Evolutionary conservation across 2,888 invertebrate genomes (phyloP), one percentile per base, ranked within the genome.

Genomic region (Helleia helle): DNA sequence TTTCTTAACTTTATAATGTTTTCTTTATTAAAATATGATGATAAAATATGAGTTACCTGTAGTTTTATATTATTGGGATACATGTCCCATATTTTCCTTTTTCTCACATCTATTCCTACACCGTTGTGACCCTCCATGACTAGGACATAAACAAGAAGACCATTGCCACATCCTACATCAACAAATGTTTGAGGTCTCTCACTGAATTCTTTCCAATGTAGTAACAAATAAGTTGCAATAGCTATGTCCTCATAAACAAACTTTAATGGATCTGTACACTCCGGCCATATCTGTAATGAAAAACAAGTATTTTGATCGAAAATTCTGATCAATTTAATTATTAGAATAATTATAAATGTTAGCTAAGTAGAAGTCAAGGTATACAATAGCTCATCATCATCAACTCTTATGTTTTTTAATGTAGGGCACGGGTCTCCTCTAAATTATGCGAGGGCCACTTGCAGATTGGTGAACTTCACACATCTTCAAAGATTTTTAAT

Each of bases 111-210:
- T 51, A 95, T 87, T 1, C 97, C 97, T 47, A 89, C 74, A 8
- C 96, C 96, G 5, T 71, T 63, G 72, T 90, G 89, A n/a, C 96
- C 96, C 81, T 97, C 96, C 54, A 88, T 87, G 31, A 88, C 87
- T 8, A 99, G 84, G 51, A 98, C 90, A 67, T 94, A 91, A 1
- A 96, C 96, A 5, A 99, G 77, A 15, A 98, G 85, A 8, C 99
- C 99, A 86, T 99, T 99, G 0, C 99, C 99, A 87, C 99, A 99
- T 0, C 99, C 99, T 40, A 98, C 86, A 74, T 99, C 99, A 0
- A 97, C 90, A 87, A 98, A 99, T 2, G 86, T 87, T 57, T 88
- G 89, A 50, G 60, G 53, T 44, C 65, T 56, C 4, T 60, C 55
- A 41, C 86, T 70, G 50, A 89, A 87, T 34, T 80, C 66, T 51